Percentiles rank a stretch among this genome's conserved stretches.
phyloP scores from a whole-genome alignment of 2,113 vertebrate genomes.

The Stegostoma tigrinum region DNA sequence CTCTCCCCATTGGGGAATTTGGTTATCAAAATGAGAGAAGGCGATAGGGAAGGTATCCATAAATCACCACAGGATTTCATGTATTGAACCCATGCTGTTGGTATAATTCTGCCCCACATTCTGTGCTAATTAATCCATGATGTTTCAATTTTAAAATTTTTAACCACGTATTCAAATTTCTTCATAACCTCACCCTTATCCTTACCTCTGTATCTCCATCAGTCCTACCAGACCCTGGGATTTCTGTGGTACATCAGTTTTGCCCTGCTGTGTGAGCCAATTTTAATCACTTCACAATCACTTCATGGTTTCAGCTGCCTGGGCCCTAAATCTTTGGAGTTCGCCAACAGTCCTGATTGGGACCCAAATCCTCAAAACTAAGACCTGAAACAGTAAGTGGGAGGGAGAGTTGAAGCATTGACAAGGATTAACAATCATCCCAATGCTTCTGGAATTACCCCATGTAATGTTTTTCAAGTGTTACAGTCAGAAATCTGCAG shows the following conservation, averaged over 20 bases:
- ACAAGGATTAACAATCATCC: not conserved
- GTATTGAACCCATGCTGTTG: not conserved
- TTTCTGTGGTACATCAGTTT: not conserved
- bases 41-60: not conserved
- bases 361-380: not conserved
- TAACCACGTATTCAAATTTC: not conserved
- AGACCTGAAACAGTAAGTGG: not conserved
- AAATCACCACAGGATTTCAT: not conserved
- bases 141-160: not conserved
- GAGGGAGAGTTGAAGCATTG: not conserved
- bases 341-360: not conserved
- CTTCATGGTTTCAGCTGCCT: not conserved
- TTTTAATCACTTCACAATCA: not conserved
- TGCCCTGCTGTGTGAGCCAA: not conserved
- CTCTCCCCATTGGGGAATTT: not conserved
- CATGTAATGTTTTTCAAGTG: not conserved
- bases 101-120: not conserved
- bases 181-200: not conserved
- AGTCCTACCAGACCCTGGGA: not conserved
- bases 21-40: not conserved
- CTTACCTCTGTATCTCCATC: not conserved
- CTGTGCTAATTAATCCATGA: not conserved
- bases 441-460: conserved; percentile 21
- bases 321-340: not conserved
- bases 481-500: not conserved